phyloP scores from a whole-genome alignment of 2,797 vertebrate genomes.

The Cossypha caffra region DNA sequence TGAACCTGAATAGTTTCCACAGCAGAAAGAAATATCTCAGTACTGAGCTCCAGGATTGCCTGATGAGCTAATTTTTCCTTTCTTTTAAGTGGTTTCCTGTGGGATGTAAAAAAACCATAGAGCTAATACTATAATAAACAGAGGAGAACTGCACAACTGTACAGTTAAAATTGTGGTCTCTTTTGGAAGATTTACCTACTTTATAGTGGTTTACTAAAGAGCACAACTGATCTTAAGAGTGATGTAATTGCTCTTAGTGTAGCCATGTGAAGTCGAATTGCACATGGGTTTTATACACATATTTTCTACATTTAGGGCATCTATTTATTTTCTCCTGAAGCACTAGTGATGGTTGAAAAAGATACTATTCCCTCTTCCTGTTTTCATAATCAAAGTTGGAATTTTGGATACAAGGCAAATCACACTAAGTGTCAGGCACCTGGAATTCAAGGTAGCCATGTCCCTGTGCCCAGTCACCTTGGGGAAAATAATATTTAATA shows the following conservation, averaged over 20 bases:
- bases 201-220: background rate
- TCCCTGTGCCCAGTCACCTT: accelerated
- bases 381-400: background rate
- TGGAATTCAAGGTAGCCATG: background rate
- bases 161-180: background rate
- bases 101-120: background rate
- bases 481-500: background rate
- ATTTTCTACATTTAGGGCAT: background rate
- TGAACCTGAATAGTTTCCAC: background rate
- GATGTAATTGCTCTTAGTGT: background rate
- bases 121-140: background rate
- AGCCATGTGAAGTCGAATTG: background rate
- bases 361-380: background rate
- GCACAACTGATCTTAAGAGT: background rate
- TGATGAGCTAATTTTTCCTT: background rate
- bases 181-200: background rate
- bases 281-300: background rate
- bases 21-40: background rate
- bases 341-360: background rate
- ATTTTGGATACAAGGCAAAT: background rate
- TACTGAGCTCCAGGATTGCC: background rate
- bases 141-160: background rate
- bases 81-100: background rate
- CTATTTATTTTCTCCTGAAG: background rate
- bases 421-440: background rate